phyloP scores from a whole-genome alignment of 2,797 vertebrate species.

The Hylomyscus alleni region DNA sequence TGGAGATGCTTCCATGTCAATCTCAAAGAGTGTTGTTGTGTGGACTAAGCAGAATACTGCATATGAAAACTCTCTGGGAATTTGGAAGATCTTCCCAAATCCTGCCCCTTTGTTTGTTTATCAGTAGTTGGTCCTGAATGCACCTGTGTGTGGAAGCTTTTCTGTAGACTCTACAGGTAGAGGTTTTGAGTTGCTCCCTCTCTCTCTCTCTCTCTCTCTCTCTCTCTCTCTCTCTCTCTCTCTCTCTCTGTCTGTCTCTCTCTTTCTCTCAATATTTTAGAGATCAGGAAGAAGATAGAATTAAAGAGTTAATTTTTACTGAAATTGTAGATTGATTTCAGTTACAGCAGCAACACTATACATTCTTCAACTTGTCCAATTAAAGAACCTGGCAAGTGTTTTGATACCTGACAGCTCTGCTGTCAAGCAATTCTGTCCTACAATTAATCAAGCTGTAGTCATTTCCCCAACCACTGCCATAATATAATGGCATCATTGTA shows the following conservation, averaged over 20 bases:
- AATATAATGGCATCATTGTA: constrained; percentile 66
- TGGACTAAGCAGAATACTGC: constrained; percentile 68
- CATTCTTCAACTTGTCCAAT: constrained; percentile 74
- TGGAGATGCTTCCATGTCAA: constrained; percentile 15
- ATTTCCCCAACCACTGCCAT: constrained; percentile 69
- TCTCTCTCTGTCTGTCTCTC: not conserved
- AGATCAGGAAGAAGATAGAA: constrained; percentile 3
- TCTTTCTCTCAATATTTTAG: constrained; percentile 3
- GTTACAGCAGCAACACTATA: constrained; percentile 59
- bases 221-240: not conserved
- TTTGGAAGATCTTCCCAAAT: constrained; percentile 66
- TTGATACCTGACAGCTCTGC: constrained; percentile 76
- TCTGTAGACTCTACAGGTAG: not conserved
- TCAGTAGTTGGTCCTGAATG: constrained; percentile 55
- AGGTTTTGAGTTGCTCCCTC: not conserved
- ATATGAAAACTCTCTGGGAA: constrained; percentile 48
- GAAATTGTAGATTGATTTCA: constrained; percentile 70
- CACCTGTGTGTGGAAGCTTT: constrained; percentile 40
- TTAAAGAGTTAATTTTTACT: constrained; percentile 78
- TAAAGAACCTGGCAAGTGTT: constrained; percentile 76
- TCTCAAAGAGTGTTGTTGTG: constrained; percentile 37
- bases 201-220: not conserved
- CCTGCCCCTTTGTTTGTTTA: constrained; percentile 67
- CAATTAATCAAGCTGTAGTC: constrained; percentile 77
- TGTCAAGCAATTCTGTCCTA: constrained; percentile 78